A percentile compares a stretch with the other conserved stretches of the same genome.
These are phyloP conservation scores for Ochropleura plecta DNA, from an alignment of 2,888 invertebrate genomes.

Conservation along the genomic window DNA sequence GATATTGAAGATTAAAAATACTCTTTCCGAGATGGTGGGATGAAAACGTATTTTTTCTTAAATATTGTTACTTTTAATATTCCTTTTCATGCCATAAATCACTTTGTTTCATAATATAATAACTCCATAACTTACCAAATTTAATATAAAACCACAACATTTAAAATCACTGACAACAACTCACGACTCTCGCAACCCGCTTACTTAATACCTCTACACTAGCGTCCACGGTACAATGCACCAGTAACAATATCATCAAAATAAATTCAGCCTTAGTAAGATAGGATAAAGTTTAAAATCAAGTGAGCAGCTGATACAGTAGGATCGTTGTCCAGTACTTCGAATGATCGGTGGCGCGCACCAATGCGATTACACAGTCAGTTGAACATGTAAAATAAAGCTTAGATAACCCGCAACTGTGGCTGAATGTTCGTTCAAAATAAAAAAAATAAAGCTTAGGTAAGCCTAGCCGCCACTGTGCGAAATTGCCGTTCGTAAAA, in stretches of 20 bases:
- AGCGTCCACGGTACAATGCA: slow-evolving; percentile 51
- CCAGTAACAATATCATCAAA: slow-evolving; percentile 23
- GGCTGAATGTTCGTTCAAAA: slow-evolving; percentile 26
- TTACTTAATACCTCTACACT: slow-evolving; percentile 60
- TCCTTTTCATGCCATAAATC: background rate
- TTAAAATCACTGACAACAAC: slow-evolving; percentile 16
- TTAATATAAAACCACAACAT: background rate
- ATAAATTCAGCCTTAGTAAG: background rate
- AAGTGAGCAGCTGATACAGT: slow-evolving; percentile 33
- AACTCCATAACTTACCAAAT: slow-evolving; percentile 9
- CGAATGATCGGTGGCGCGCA: slow-evolving; percentile 71
- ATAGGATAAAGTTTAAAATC: slow-evolving; percentile 35
- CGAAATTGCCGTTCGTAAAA: background rate
- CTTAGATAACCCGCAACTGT: slow-evolving; percentile 44
- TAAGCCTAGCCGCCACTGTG: slow-evolving; percentile 20
- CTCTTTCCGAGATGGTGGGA: no score
- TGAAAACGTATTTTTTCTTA: no score
- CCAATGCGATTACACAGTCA: slow-evolving; percentile 76
- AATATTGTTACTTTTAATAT: no score
- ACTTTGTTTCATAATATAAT: background rate
- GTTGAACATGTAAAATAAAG: slow-evolving; percentile 73
- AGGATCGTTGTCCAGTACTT: slow-evolving; percentile 62
- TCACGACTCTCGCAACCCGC: slow-evolving; percentile 38
- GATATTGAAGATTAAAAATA: no score
- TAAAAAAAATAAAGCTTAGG: slow-evolving; percentile 22